These are phyloP conservation scores for Drosophila grimshawi DNA, from an alignment of 1,140 invertebrate species.

Conservation along the genomic window DNA sequence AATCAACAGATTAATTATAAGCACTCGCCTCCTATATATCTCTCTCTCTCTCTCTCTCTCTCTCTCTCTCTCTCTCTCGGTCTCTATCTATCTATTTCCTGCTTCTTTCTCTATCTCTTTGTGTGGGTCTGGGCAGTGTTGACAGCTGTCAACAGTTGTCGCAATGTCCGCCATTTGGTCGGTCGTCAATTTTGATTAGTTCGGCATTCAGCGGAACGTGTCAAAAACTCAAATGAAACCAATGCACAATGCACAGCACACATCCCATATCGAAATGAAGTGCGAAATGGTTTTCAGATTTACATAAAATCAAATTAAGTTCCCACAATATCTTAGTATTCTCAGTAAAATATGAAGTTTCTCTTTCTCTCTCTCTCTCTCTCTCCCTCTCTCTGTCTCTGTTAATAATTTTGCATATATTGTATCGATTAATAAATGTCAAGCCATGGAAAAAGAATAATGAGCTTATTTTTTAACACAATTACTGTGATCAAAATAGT, in stretches of 20 bases:
- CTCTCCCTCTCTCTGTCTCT: too few relatives aligned
- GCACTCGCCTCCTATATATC: slow-evolving; percentile 48
- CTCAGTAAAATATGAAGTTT: too few relatives aligned
- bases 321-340: not conserved
- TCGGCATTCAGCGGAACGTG: slow-evolving; percentile 18
- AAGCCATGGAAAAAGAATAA: too few relatives aligned
- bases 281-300: not conserved
- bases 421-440: too few relatives aligned
- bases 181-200: slow-evolving; percentile 77
- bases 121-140: slow-evolving; percentile 37
- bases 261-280: not conserved
- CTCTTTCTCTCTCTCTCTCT: too few relatives aligned
- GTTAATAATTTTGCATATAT: too few relatives aligned
- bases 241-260: slow-evolving; percentile 15
- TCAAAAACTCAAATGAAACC: slow-evolving; percentile 69
- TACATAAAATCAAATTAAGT: not conserved
- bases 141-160: slow-evolving; percentile 66
- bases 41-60: not conserved
- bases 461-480: too few relatives aligned
- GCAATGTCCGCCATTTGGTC: slow-evolving; percentile 18
- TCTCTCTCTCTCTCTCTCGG: not conserved
- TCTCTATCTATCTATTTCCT: not conserved
- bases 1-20: slow-evolving; percentile 38
- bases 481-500: too few relatives aligned
- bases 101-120: not conserved